Base-by-base conservation (phyloP, 35 echinoderm and acorn worm species). In the Stichopus chloronotus region DNA sequence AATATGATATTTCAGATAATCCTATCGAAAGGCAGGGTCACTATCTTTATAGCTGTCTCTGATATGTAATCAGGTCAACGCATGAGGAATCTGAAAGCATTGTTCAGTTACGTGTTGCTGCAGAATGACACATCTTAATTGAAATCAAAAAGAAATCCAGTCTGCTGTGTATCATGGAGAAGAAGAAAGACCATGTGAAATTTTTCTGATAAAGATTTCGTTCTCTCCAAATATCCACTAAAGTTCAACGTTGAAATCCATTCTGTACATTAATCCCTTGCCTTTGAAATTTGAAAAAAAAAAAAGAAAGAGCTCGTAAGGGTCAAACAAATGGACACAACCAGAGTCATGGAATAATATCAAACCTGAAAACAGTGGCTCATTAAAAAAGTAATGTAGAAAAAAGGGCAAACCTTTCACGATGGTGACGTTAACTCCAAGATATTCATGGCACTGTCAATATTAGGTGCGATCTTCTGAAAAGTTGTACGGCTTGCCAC, bases 71-170 rank as follows among this genome's bases (percentile, higher is more conserved):
- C 17, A 9, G 8, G 6, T 83, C 17, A 30, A 83, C 43, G 24
- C 54, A 83, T 9, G 25, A 6, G 24, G 25, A 7, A 83, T 83
- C 80, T 53, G 52, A 83, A 52, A 53, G 80, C 25, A 83, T 83
- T 6, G 8, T 83, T 83, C 8, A 83, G 54, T n/a, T n/a, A n/a
- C n/a, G n/a, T n/a, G n/a, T n/a, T n/a, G n/a, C n/a, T n/a, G n/a
- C n/a, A 83, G 78, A 81, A 12, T 17, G 6, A 56, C 8, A 17
- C 17, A 83, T 53, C 4, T 83, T 83, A 52, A 22, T 83, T 56
- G 80, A 8, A 83, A 83, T 83, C 5, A 83, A 55, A 55, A 83
- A 83, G 17, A 83, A 83, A 83, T 83, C 80, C 19, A 43, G 8
- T 83, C 24, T 83, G 54, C 80, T 8, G 54, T 83, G 80, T 52